phyloP scores from a whole-genome alignment of 2,888 invertebrate species.

The Saturnia pavonia region DNA sequence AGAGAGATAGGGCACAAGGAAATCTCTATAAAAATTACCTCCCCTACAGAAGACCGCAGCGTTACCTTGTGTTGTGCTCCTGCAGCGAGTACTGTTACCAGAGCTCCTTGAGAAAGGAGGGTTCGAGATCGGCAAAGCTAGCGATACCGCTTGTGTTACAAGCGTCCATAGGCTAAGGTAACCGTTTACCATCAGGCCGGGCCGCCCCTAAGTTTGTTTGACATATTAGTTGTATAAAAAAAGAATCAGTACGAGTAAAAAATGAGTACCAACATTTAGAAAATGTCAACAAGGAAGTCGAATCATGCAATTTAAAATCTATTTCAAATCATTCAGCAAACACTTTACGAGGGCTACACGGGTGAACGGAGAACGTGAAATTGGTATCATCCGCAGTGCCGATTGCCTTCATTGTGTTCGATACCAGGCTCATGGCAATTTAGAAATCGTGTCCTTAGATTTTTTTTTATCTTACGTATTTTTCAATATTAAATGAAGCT shows the following conservation, averaged over 20 bases:
- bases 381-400: conserved; percentile 35
- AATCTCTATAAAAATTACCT: too few species aligned
- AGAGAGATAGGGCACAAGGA: too few species aligned
- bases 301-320: conserved; percentile 30
- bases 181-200: too few species aligned
- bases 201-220: too few species aligned
- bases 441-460: not conserved
- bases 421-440: not conserved
- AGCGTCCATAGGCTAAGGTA: too few species aligned
- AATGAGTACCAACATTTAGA: not conserved
- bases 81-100: too few species aligned
- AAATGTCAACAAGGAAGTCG: conserved; percentile 3
- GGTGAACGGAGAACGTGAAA: conserved; percentile 29
- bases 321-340: conserved; percentile 22
- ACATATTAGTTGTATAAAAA: too few species aligned
- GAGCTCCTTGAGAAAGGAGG: too few species aligned
- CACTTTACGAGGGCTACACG: conserved; percentile 10
- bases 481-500: not conserved
- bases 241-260: not conserved
- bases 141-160: too few species aligned
- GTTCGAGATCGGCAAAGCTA: too few species aligned
- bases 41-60: too few species aligned
- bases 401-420: conserved; percentile 5
- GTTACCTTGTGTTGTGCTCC: too few species aligned
- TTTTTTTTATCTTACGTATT: not conserved